Evolutionary conservation across 2,888 invertebrate genomes (phyloP), one percentile per base, ranked within the genome.

Genomic region (Megamerina dolium): DNA sequence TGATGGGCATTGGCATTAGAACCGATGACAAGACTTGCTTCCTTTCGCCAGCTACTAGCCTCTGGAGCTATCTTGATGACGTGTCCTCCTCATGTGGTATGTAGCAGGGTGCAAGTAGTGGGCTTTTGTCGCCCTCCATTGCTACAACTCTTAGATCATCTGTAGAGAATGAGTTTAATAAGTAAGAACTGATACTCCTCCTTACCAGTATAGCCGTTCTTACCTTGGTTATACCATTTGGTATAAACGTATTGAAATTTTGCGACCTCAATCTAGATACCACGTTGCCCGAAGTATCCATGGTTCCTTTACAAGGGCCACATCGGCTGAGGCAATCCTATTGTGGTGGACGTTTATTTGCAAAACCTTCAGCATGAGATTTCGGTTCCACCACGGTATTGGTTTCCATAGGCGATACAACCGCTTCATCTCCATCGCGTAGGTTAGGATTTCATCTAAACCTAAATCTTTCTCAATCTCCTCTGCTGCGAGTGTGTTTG

Each of bases 281-380:
- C 35, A 35, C 35, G 35, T 35, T 35, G 19, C 35, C 35, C 35
- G 20, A 19, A 8, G n/a, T 31, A 31, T 31, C 31, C 31, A 31
- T 31, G 13, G 37, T n/a, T 37, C 37, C 26, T 37, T 23, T 5
- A 37, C 37, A 5, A 37, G 13, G 17, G 37, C 37, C 26, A 23
- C 27, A 10, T 37, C 37, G 23, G 37, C 9, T 26, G 37, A 37
- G 26, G 27, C 16, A 12, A 16, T n/a, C 26, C 14, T 26, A 18
- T 18, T n/a, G 12, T 12, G 16, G 19, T 37, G 37, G 26, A 26
- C 21, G 12, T 37, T 26, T 12, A 37, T 26, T 17, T 37, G 26
- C 13, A 26, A 16, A 16, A 37, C 27, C 37, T 37, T 37, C 27
- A 37, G 37, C 37, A 27, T 26, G 5, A 4, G 14, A n/a, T 14